Conservation (phyloP, 2,797 vertebrate species). For the Eulemur mongoz region DNA sequence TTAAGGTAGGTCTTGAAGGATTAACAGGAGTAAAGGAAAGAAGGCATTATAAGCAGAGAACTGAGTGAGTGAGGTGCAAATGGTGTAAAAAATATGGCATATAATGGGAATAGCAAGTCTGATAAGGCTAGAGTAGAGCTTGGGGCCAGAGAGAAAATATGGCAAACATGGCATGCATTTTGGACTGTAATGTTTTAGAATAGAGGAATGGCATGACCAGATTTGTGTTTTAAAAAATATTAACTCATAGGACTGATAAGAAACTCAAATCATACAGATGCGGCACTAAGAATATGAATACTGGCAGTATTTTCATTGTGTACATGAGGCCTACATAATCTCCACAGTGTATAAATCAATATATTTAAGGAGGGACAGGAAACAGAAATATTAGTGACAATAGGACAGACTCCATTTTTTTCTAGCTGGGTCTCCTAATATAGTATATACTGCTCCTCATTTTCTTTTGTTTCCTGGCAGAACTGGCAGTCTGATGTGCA, state of each 20-base stretch:
- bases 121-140: not conserved
- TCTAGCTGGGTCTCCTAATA: not conserved
- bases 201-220: not conserved
- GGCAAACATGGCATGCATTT: not conserved
- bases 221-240: conserved; percentile 42
- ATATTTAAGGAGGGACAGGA: not conserved
- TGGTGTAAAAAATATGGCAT: not conserved
- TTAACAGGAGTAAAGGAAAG: not conserved
- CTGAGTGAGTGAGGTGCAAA: not conserved
- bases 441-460: not conserved
- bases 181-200: not conserved
- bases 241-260: not conserved
- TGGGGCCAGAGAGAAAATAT: not conserved
- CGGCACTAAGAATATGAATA: not conserved
- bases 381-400: conserved; percentile 10
- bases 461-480: not conserved
- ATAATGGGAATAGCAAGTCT: not conserved
- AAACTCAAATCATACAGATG: not conserved
- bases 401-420: not conserved
- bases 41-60: not conserved
- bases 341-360: not conserved
- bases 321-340: not conserved
- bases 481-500: not conserved
- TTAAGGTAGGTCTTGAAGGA: not conserved
- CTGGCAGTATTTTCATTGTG: not conserved